Evolutionary conservation across 2,888 invertebrate genomes (phyloP), one percentile per base, ranked within the genome.

Genomic region (Drosophila flavopinicola): DNA sequence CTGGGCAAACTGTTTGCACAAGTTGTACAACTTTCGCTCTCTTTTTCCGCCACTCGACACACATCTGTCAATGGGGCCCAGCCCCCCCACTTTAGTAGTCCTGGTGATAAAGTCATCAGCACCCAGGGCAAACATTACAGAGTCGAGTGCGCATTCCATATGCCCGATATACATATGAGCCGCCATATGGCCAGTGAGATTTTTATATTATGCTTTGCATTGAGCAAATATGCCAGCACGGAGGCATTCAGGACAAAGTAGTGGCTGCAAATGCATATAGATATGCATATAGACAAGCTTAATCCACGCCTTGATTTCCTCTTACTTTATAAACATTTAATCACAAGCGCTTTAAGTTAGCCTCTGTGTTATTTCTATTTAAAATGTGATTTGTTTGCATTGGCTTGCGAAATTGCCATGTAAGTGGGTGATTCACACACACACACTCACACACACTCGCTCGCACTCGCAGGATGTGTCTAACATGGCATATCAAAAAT

Each of bases 401-500:
- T 63, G 63, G 52, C 49, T 49, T 39, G 63, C 52, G 15, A 74
- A 64, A 74, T 77, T 70, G 66, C 33, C 51, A 59, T 58, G 35
- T 67, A 75, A 77, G 75, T 84, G 59, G 60, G 13, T 49, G 38
- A 54, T 25, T 30, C 41, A 51, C 29, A 39, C n/a, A 44, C 23
- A 54, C 24, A 35, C 41, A 17, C 27, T 11, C 29, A 23, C n/a
- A 30, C 2, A 30, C 45, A 27, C 32, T 32, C 6, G 13, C 11
- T 10, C 24, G 45, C 23, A 25, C 51, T 45, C 37, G 11, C 27
- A 11, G 45, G 65, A 13, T 39, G 51, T 60, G 61, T 53, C 58
- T 67, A 59, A 66, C 77, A 63, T 47, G 53, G 41, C 63, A 78
- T 78, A 78, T 82, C 63, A 79, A 82, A 85, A 78, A 79, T 79